Conservation (phyloP, 2,113 vertebrate species). For the Stigmatopora argus region DNA sequence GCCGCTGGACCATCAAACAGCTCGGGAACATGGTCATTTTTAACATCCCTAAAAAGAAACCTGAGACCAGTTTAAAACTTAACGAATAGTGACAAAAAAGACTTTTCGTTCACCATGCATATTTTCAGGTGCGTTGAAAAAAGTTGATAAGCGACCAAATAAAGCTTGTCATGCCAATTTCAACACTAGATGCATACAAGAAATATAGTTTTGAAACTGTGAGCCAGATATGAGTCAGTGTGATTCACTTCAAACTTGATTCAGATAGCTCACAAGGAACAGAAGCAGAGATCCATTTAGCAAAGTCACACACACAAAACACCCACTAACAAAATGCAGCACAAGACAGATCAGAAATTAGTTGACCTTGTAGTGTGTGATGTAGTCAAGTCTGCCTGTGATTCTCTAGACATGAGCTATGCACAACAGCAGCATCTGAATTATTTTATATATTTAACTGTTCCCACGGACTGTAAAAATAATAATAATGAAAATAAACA, state of each 20-base stretch:
- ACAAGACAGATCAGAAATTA: background rate
- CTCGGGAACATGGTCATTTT: constrained; percentile 8
- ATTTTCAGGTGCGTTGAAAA: background rate
- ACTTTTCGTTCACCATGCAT: background rate
- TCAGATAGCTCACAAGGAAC: background rate
- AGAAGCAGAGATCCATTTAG: background rate
- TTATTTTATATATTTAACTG: too few relatives aligned
- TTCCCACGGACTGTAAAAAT: too few relatives aligned
- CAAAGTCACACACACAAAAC: background rate
- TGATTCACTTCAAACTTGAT: background rate
- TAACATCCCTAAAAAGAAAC: constrained; percentile 28
- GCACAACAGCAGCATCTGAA: too few relatives aligned
- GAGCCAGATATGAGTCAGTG: background rate
- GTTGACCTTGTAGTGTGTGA: background rate
- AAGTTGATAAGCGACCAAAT: background rate
- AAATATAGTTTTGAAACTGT: background rate
- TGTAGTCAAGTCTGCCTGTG: too few relatives aligned
- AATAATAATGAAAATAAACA: too few relatives aligned
- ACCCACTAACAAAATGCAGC: background rate
- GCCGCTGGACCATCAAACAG: constrained; percentile 21
- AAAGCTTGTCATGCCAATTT: background rate
- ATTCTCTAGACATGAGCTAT: too few relatives aligned
- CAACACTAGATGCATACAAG: background rate
- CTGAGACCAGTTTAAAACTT: constrained; percentile 16
- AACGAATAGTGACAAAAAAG: constrained; percentile 11